Conservation (phyloP, 2,888 invertebrate genomes). For the Atethmia centrago region DNA sequence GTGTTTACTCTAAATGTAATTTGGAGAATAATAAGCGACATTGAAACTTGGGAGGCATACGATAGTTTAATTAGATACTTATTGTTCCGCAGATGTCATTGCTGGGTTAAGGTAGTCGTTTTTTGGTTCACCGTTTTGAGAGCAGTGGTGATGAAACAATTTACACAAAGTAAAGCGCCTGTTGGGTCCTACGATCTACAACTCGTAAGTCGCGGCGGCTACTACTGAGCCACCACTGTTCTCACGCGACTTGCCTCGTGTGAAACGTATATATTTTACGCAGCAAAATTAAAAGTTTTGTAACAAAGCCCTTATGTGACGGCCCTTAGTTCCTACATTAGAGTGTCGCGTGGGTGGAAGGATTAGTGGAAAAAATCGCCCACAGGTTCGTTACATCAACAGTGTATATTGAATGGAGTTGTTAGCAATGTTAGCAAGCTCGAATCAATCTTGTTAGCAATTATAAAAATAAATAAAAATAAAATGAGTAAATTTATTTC, state of each 20-base stretch:
- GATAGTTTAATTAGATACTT: conserved; percentile 13
- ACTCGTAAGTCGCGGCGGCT: too few relatives aligned
- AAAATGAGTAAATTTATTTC: too few relatives aligned
- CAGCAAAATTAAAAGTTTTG: conserved; percentile 6
- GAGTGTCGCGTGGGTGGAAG: conserved; percentile 28
- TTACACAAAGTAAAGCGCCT: too few relatives aligned
- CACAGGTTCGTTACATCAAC: conserved; percentile 22
- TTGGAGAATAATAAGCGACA: conserved; percentile 2
- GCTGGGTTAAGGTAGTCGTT: neutral
- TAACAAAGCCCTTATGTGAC: neutral
- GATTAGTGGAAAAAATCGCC: conserved; percentile 27
- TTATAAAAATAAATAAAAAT: too few relatives aligned
- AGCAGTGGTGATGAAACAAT: too few relatives aligned
- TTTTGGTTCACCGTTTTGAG: too few relatives aligned
- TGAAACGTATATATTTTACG: too few relatives aligned
- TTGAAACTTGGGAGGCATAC: conserved; percentile 5
- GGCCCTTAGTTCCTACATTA: neutral
- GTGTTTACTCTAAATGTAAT: neutral
- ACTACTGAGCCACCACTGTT: too few relatives aligned
- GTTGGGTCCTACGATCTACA: too few relatives aligned
- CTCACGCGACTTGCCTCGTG: too few relatives aligned
- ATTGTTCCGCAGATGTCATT: conserved; percentile 8
- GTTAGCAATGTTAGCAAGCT: neutral
- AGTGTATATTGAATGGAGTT: conserved; percentile 6
- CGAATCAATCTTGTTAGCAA: neutral